Evolutionary conservation across 2,797 vertebrate species (phyloP), one percentile per base, ranked within the genome.

Genomic region (Paguma larvata): DNA sequence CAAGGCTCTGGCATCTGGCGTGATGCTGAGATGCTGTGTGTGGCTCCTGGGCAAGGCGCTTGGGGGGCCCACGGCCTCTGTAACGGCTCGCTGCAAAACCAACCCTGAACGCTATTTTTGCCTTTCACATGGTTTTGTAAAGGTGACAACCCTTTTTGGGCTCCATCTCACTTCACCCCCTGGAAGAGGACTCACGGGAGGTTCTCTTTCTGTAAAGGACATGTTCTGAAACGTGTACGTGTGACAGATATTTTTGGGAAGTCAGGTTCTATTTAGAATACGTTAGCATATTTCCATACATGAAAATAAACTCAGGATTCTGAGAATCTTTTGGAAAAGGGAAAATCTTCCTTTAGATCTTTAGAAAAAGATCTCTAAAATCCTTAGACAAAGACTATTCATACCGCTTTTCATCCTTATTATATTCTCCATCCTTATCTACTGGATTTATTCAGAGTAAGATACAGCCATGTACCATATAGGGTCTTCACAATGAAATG

Each of bases 261-360:
- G 82, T 46, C 46, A 67, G 82, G 92, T 78, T 92, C 68, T 80
- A 82, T 62, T 91, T 41, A 63, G 68, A 86, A 84, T 65, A 82
- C 14, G 30, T 83, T 6, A 65, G 38, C 21, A 25, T 56, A 88
- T n/a, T 90, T 89, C 73, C 84, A 89, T 63, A 70, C 53, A 89
- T 65, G 44, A 51, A 34, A 78, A 97, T 12, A 85, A 89, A 89
- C 15, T 84, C 21, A n/a, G 63, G 79, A 86, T 48, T 32, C 73
- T 46, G 16, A 73, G 30, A 94, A 59, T n/a, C 27, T 13, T 89
- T 77, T 27, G 19, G 68, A 83, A 85, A 79, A 92, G 32, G 25
- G 30, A 38, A 56, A 48, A 48, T 51, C 34, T 84, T 90, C 48
- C 44, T 77, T 48, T 32, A 77, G 44, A 32, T 77, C 15, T 77